These are phyloP conservation scores for Chaetorhynchus papuensis DNA, from an alignment of 2,113 vertebrate species.

Conservation along the genomic window DNA sequence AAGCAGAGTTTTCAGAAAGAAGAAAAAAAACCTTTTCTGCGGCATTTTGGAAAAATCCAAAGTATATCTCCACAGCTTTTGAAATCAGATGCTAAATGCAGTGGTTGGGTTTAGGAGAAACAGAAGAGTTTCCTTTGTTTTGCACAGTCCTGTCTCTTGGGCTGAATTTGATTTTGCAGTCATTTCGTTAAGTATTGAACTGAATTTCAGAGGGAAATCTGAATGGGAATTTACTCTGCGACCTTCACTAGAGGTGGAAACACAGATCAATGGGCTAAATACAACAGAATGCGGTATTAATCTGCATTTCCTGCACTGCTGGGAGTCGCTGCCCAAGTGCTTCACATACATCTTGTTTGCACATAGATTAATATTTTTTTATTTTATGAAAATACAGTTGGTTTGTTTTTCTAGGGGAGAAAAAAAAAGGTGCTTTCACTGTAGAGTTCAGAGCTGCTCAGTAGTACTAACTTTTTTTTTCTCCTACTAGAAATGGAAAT, in stretches of 20 bases:
- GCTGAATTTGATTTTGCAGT: neutral
- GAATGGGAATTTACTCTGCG: neutral
- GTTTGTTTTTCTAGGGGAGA: neutral
- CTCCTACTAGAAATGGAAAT: neutral
- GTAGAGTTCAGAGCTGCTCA: neutral
- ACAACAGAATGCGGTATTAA: neutral
- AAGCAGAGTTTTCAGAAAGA: neutral
- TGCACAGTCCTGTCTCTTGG: neutral
- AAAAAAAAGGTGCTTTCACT: neutral
- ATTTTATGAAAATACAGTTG: neutral
- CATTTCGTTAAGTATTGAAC: neutral
- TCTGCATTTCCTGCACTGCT: neutral
- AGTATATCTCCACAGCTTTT: neutral
- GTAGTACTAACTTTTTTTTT: neutral
- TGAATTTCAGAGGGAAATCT: neutral
- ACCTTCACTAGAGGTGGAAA: neutral
- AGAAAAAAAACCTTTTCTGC: neutral
- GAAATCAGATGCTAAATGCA: neutral
- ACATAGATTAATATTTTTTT: neutral
- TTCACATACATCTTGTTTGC: neutral
- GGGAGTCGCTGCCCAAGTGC: neutral
- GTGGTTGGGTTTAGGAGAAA: neutral
- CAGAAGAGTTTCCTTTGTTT: neutral
- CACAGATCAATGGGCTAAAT: neutral
- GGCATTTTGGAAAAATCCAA: neutral